Percentiles rank a stretch among this genome's conserved stretches.
phyloP scores from a whole-genome alignment of 2,113 vertebrate genomes.

The Anoura caudifer region DNA sequence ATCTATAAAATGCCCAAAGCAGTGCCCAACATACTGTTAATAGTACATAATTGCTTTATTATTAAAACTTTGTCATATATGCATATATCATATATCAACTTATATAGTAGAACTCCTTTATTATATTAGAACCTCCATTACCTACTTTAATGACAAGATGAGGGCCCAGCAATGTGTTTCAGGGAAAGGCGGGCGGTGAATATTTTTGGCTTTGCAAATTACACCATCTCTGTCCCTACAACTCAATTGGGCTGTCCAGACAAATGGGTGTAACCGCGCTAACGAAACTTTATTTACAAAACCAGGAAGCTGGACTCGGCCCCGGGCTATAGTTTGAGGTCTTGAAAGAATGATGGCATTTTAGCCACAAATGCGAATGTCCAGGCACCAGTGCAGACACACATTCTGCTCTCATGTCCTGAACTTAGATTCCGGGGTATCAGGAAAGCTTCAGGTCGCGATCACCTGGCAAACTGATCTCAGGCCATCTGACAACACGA shows the following conservation, averaged over 20 bases:
- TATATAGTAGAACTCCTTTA: neutral
- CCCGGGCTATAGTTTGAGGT: rapidly evolving
- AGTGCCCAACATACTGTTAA: neutral
- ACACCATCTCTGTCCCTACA: neutral
- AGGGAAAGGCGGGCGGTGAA: neutral
- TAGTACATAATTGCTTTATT: neutral
- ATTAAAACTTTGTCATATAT: no score
- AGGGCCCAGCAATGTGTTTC: neutral
- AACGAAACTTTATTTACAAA: neutral
- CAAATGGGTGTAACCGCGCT: neutral
- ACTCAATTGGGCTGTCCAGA: neutral
- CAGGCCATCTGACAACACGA: neutral
- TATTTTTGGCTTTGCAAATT: neutral
- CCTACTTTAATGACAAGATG: neutral
- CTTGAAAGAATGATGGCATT: no score
- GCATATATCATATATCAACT: no score
- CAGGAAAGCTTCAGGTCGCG: rapidly evolving
- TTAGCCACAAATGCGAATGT: no score
- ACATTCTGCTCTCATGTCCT: neutral
- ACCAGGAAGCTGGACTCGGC: neutral
- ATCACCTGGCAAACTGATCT: neutral
- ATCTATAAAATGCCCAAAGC: neutral
- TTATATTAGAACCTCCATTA: neutral
- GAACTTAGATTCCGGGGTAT: neutral
- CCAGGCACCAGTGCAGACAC: neutral